Base-by-base conservation (phyloP, 2,113 vertebrate genomes). In the Charina bottae region DNA sequence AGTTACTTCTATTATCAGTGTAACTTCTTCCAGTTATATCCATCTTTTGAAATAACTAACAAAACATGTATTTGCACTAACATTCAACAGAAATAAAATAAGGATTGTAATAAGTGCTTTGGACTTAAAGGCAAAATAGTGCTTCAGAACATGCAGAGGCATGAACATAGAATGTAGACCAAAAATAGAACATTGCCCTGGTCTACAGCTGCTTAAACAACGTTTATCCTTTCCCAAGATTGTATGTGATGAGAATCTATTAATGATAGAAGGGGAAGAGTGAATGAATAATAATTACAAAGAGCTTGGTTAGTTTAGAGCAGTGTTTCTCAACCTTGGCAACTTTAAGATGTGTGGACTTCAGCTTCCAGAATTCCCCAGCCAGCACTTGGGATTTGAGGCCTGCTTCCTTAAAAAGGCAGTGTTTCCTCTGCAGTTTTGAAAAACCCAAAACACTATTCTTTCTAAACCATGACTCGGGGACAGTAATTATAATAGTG, bases 21-120 rank as follows among this genome's bases (percentile, higher is more conserved):
- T 62, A 85, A 94, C 92, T 33, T 95, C 88, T 85, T 89, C 37
- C 54, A 92, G 85, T 90, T 93, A 68, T 21, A 90, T 89, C 54
- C 93, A 54, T 88, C 90, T 88, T 26, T 93, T 94, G 93, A 93
- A 85, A 24, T 89, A 54, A 53, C 33, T 78, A 78, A 42, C 33
- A 78, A 78, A 78, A 78, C 17, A 78, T 78, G 21, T 21, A 78
- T 42, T 83, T 62, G 28, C 6, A 54, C 33, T 46, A 13, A 92
- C 4, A 56, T 72, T 87, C 33, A 28, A 37, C 49, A 87, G 24
- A 49, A 88, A 59, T 49, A 17, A 37, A 78, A 72, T 78, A 58
- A 78, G 21, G 13, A 17, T 42, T 5, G 58, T 88, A 13, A 21
- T 78, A 21, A 78, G 33, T 78, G 72, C 33, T 78, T 42, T 78